These are phyloP conservation scores for Ceratosolen solmsi DNA, from an alignment of 1,140 invertebrate species.

Conservation along the genomic window DNA sequence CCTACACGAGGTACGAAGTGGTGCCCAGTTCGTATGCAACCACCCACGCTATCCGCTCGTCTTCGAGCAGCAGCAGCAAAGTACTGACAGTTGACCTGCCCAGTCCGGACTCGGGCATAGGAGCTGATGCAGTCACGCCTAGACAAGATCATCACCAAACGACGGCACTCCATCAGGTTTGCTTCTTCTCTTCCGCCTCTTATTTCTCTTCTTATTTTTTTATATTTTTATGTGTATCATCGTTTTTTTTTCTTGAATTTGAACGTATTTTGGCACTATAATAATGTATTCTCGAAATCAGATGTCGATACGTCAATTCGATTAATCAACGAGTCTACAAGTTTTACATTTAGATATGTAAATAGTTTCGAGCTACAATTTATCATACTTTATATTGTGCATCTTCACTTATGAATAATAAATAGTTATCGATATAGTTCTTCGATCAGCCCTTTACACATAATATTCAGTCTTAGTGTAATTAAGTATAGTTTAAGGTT, in stretches of 20 bases:
- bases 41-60: conserved; percentile 69
- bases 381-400: too few species aligned
- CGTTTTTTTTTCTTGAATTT: background rate
- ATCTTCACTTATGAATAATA: too few species aligned
- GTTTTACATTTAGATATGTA: too few species aligned
- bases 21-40: conserved; percentile 71
- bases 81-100: conserved; percentile 92
- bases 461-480: too few species aligned
- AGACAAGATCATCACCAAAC: conserved; percentile 84
- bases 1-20: conserved; percentile 72
- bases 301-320: too few species aligned
- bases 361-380: too few species aligned
- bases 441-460: too few species aligned
- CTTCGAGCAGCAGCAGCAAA: conserved; percentile 77
- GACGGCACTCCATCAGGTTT: conserved; percentile 84
- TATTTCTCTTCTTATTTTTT: background rate
- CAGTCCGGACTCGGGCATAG: conserved; percentile 93
- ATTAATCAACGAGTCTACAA: too few species aligned
- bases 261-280: too few species aligned
- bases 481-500: too few species aligned
- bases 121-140: conserved; percentile 91
- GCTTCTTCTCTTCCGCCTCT: background rate
- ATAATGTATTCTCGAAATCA: too few species aligned
- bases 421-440: too few species aligned
- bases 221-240: background rate